Percentiles rank a stretch among this genome's conserved stretches.
phyloP scores from a whole-genome alignment of 2,797 vertebrate genomes.

The Sebastolobus altivelis region DNA sequence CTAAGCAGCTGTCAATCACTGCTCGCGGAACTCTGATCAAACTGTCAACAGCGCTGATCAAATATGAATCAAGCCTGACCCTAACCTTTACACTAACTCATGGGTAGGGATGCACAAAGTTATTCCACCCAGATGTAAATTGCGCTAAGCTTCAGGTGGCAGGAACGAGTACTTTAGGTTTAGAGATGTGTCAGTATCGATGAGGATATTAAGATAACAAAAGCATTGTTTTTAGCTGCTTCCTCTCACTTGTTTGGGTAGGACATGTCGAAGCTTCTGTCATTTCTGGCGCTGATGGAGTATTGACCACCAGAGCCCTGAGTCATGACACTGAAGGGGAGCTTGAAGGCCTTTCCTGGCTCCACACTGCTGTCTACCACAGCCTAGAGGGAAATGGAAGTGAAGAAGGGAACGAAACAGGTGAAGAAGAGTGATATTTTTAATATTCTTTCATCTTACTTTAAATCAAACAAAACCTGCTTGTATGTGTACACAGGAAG shows the following conservation, averaged over 20 bases:
- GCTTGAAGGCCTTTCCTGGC: conserved; percentile 68
- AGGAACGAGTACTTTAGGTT: background rate
- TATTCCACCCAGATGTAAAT: background rate
- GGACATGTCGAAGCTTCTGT: conserved; percentile 67
- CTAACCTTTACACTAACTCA: background rate
- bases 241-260: conserved; percentile 50
- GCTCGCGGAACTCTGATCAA: too few relatives aligned
- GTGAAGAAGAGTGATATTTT: background rate
- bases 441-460: background rate
- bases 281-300: conserved; percentile 71
- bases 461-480: background rate
- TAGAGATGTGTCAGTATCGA: background rate
- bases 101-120: background rate
- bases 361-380: conserved; percentile 66
- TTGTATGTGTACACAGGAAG: background rate
- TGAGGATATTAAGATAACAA: background rate
- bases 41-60: too few relatives aligned
- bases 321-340: conserved; percentile 77
- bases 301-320: conserved; percentile 63
- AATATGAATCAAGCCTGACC: background rate
- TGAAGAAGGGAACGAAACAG: background rate
- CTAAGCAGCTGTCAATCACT: too few relatives aligned
- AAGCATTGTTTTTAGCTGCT: background rate
- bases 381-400: conserved; percentile 58
- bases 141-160: background rate